Percentiles rank a stretch among this genome's conserved stretches.
Conservation (phyloP, 2,797 vertebrate genomes). For the Champsocephalus gunnari region DNA sequence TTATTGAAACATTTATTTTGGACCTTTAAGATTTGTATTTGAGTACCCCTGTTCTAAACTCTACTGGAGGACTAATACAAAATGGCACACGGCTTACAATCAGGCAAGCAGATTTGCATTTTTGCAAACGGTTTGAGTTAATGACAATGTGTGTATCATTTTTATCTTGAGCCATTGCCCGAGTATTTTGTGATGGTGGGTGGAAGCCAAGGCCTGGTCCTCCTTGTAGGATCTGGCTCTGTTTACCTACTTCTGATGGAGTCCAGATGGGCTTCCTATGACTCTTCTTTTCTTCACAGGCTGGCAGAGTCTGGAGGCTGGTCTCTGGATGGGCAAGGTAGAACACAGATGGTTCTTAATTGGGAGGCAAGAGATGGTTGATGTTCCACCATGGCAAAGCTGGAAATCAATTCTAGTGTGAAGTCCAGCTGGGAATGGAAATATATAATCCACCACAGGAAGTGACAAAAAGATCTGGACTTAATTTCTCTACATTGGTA, state of each 20-base stretch:
- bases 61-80: constrained; percentile 32
- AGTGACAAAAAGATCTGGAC: constrained; percentile 27
- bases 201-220: constrained; percentile 70
- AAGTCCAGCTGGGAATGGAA: constrained; percentile 45
- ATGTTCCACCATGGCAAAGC: constrained; percentile 44
- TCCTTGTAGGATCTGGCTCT: constrained; percentile 78
- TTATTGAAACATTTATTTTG: too few species aligned
- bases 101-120: constrained; percentile 65
- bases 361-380: constrained; percentile 43
- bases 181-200: constrained; percentile 73
- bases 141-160: constrained; percentile 77
- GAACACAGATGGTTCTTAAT: constrained; percentile 58
- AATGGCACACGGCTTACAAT: constrained; percentile 41
- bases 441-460: constrained; percentile 26
- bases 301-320: constrained; percentile 52
- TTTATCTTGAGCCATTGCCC: constrained; percentile 71
- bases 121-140: constrained; percentile 74
- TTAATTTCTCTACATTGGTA: constrained; percentile 8
- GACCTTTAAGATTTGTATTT: too few species aligned
- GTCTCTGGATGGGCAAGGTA: constrained; percentile 39
- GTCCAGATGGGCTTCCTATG: constrained; percentile 79
- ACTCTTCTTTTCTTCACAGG: constrained; percentile 59
- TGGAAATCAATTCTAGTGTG: constrained; percentile 35
- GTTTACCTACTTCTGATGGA: constrained; percentile 79
- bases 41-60: neutral